Evolutionary conservation across 2,888 invertebrate species (phyloP), one percentile per base, ranked within the genome.

Genomic region (Luperina testacea): DNA sequence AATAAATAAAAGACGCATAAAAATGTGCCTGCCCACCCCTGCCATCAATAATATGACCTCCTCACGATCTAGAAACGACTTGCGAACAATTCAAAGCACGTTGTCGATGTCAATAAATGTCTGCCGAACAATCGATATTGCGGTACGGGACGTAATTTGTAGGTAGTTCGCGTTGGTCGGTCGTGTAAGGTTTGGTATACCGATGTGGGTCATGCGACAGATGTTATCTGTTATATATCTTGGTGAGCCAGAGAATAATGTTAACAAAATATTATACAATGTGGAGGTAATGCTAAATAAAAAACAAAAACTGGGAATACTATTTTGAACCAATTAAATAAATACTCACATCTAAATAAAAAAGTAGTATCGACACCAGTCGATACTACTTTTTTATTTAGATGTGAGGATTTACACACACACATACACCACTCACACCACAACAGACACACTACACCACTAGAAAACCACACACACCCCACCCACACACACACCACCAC

Each of bases 71-170:
- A 20, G 38, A 48, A 59, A 68, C 15, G 57, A 45, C 1, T 32
- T 45, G 15, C 24, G 81, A 85, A 38, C n/a, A 74, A 83, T 77
- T 85, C 85, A 15, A 38, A 71, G 20, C 82, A 63, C 77, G 73
- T 20, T 45, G 70, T 63, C 15, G 24, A 64, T 80, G 75, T 63
- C 57, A 84, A 80, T 80, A 80, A 69, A 59, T 27, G 68, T 70
- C 73, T 63, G 68, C 8, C 15, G 20, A 27, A 65, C 53, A 61
- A 83, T 85, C 85, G 85, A 77, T 83, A 61, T 67, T 48, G 32
- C n/a, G 38, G 27, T n/a, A 27, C 1, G 61, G 53, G n/a, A 11
- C 53, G 68, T 77, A 32, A 77, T 77, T 73, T 72, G 51, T 81
- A 32, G 32, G 75, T 51, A 48, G 48, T 61, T 64, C 24, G 7